Percentiles rank a stretch among this genome's conserved stretches.
Conservation (phyloP, 2,113 vertebrate genomes). For the Hypanus sabinus region DNA sequence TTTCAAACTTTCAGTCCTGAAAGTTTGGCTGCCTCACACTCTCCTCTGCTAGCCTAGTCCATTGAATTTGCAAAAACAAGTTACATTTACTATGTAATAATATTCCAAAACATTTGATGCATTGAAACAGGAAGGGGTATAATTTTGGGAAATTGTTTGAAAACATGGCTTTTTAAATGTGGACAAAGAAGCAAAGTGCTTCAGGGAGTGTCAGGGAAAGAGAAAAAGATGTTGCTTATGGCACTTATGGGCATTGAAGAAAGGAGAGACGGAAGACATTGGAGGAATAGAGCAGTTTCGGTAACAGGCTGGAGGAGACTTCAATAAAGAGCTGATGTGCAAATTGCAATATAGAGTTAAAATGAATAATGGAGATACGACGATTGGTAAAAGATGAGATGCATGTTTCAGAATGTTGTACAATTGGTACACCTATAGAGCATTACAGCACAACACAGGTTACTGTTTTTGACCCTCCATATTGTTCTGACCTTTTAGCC, state of each 20-base stretch:
- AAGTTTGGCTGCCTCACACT: neutral
- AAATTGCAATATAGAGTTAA: neutral
- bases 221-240: neutral
- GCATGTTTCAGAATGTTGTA: neutral
- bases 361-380: neutral
- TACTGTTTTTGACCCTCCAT: too few species aligned
- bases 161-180: neutral
- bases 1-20: neutral
- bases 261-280: neutral
- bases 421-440: neutral
- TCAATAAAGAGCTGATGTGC: neutral
- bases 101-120: neutral
- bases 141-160: neutral
- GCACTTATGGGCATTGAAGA: neutral
- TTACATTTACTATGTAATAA: neutral
- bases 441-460: too few species aligned
- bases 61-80: neutral
- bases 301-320: neutral
- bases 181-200: neutral
- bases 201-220: neutral
- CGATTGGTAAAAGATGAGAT: neutral
- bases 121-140: neutral
- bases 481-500: too few species aligned
- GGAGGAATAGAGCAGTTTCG: neutral
- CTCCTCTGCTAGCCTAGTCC: neutral